A percentile compares a stretch with the other conserved stretches of the same genome.
phyloP scores from a whole-genome alignment of 2,113 vertebrate genomes.

The Crocuta crocuta region DNA sequence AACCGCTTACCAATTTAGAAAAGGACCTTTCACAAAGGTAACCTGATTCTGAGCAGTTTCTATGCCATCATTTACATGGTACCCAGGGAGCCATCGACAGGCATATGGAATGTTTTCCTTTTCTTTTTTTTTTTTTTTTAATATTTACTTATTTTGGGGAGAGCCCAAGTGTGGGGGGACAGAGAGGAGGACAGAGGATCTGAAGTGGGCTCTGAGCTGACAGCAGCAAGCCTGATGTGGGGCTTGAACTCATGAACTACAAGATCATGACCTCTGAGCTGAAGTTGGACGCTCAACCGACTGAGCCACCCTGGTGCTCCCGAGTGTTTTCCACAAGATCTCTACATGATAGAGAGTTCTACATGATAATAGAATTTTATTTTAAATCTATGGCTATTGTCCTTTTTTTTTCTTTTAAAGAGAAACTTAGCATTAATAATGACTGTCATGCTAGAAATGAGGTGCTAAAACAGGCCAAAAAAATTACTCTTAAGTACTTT shows the following conservation, averaged over 20 bases:
- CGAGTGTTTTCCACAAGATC: neutral
- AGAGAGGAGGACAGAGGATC: too few relatives aligned
- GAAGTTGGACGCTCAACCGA: too few relatives aligned
- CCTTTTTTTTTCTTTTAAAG: neutral
- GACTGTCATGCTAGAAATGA: conserved; percentile 27
- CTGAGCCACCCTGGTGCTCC: too few relatives aligned
- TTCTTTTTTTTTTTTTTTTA: too few relatives aligned
- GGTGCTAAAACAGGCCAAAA: neutral
- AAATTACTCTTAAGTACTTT: neutral
- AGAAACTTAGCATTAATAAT: neutral
- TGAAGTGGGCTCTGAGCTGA: too few relatives aligned
- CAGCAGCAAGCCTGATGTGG: too few relatives aligned
- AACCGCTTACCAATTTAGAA: neutral
- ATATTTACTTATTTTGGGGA: too few relatives aligned
- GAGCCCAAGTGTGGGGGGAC: too few relatives aligned
- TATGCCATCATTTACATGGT: neutral
- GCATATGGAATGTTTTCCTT: neutral
- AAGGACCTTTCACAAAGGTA: neutral
- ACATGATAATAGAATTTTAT: neutral
- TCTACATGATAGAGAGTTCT: neutral
- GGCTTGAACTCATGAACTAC: too few relatives aligned
- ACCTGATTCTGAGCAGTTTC: neutral
- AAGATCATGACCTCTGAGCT: too few relatives aligned
- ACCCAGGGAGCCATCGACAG: neutral
- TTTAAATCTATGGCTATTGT: neutral